Base-by-base conservation (phyloP, 1,140 invertebrate genomes). In the Drosophila mojavensis region DNA sequence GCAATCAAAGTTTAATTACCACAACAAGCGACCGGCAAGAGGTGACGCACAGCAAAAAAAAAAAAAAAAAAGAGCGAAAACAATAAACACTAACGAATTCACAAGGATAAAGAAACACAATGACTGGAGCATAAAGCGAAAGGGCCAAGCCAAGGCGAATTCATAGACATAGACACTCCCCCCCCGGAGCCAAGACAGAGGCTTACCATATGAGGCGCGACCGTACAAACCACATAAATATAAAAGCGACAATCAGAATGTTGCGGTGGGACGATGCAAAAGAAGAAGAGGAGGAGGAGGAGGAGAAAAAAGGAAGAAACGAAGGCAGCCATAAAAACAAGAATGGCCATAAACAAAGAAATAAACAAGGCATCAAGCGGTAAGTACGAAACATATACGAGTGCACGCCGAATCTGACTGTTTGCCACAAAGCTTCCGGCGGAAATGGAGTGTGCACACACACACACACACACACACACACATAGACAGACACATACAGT, bases 1-100 rank as follows among this genome's bases (percentile, higher is more conserved):
- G 51, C 80, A 89, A 88, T 88, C 84, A 88, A 88, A 89, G 84
- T 89, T 88, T 88, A 88, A 88, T 88, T 88, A 88, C 80, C 84
- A 79, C 80, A 88, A 83, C 83, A 74, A 89, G 63, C 69, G 66
- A 68, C 50, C 65, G 75, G 69, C 69, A 68, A 72, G 74, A 84
- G 71, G 62, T 74, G 68, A 69, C 74, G 66, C 45, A 55, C 26
- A 54, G 26, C 54, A 73, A 71, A 77, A 61, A 75, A 10, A 30
- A 68, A 26, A 55, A 56, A 30, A 30, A 30, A 66, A 24, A 70
- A 45, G 9, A 64, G 30, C 17, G 55, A 66, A 50, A 50, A 36
- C 47, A 58, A 72, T 56, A 72, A 58, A 43, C 33, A 51, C 50
- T 64, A 65, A 76, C 67, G 67, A 71, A 76, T 76, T 65, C 67